These are phyloP conservation scores for Aphelinus certus DNA, from an alignment of 1,140 invertebrate species.

Conservation along the genomic window DNA sequence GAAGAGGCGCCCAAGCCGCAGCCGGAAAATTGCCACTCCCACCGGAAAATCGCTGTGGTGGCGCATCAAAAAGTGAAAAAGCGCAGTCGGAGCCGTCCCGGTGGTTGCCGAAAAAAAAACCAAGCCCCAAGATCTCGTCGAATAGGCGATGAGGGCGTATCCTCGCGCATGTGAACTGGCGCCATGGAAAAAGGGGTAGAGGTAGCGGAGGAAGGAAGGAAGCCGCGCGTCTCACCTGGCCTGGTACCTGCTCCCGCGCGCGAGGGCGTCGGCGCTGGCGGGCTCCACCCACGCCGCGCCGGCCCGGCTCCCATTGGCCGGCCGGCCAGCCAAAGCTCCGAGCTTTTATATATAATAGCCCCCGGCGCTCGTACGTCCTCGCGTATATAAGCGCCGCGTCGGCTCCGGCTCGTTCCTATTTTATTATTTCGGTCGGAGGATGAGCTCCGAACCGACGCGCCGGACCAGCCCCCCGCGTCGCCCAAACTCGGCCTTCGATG, in stretches of 20 bases:
- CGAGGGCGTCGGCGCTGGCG: background rate
- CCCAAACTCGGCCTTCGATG: too few relatives aligned
- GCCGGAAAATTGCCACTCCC: conserved; percentile 7
- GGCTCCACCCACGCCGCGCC: background rate
- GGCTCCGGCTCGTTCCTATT: conserved; percentile 9
- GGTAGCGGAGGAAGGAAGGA: background rate
- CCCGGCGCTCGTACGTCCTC: too few relatives aligned
- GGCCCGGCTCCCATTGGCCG: too few relatives aligned
- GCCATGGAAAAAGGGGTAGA: too few relatives aligned
- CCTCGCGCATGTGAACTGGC: background rate
- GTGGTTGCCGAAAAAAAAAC: background rate
- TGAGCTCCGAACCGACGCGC: background rate
- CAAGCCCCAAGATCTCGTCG: background rate
- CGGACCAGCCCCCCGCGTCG: too few relatives aligned
- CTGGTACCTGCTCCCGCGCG: background rate
- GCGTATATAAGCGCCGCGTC: too few relatives aligned
- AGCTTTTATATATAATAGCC: too few relatives aligned
- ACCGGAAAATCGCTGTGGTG: background rate
- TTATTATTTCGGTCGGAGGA: conserved; percentile 16
- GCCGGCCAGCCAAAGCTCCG: too few relatives aligned
- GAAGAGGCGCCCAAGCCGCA: background rate
- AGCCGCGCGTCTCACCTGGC: background rate
- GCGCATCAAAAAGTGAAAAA: background rate
- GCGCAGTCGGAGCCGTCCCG: background rate
- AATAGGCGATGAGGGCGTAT: background rate